Evolutionary conservation across 2,797 vertebrate genomes (phyloP), one percentile per base, ranked within the genome.

Genomic region (Fratercula arctica): DNA sequence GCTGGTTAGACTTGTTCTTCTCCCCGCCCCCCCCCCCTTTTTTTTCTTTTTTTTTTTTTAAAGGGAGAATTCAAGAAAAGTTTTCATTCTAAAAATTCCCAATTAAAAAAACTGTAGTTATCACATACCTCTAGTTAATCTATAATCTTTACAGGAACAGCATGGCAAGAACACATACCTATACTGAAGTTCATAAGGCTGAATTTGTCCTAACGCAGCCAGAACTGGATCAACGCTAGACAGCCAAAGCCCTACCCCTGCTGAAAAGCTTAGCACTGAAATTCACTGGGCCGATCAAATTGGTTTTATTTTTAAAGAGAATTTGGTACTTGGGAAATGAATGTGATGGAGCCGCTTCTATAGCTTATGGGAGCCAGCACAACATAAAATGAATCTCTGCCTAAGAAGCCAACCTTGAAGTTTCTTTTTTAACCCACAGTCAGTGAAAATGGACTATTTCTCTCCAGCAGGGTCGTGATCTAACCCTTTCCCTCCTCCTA

Each of bases 111-210:
- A 41, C 25, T 2, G 7, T 4, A 68, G 75, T 72, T 97, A 94
- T 90, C 76, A 95, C 50, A 85, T 73, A 63, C 77, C 37, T 67
- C 46, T 76, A 84, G 92, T 94, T 96, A 94, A 97, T 94, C 79
- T 87, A 41, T 87, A 95, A 95, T 84, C 87, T 73, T 93, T 67
- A 92, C 35, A 85, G 66, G 69, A 96, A 83, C 92, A 85, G 41
- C 0, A 1, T 78, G 85, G 84, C 56, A 89, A 82, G 84, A 87
- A 90, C 45, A 68, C 45, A 81, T 13, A 92, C 41, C n/a, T 85
- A 33, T 51, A 89, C 56, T 51, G 50, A 85, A 89, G 72, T 74
- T 88, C 39, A 31, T 63, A 57, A 0, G 2, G 53, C 23, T 86
- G 41, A 87, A 50, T 77, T 56, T 87, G 50, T 80, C 80, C 56